A percentile compares a stretch with the other conserved stretches of the same genome.
Conservation (phyloP, 1,140 invertebrate genomes). For the Drosophila elegans region DNA sequence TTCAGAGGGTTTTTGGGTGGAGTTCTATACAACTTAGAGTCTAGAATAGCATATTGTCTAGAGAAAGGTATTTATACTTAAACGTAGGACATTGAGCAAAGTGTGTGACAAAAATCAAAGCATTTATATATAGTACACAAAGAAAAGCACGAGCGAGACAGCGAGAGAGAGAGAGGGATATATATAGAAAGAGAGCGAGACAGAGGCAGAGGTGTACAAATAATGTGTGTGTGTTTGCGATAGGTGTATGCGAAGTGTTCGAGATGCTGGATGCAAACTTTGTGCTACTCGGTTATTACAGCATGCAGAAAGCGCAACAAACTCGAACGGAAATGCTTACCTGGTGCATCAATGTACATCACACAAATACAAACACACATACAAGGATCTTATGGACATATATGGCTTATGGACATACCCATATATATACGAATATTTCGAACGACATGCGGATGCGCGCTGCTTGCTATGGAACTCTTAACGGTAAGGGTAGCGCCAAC, state of each 20-base stretch:
- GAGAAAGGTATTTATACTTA: constrained; percentile 51
- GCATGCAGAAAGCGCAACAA: constrained; percentile 29
- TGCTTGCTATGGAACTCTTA: constrained; percentile 64
- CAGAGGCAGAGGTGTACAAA: constrained; percentile 29
- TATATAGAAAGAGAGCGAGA: not conserved
- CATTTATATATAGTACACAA: constrained; percentile 9
- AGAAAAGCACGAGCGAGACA: constrained; percentile 35
- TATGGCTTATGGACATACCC: constrained; percentile 22
- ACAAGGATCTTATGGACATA: constrained; percentile 23
- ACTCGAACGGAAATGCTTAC: constrained; percentile 46
- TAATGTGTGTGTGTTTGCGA: constrained; percentile 21
- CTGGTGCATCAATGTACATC: constrained; percentile 46
- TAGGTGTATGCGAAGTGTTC: constrained; percentile 42
- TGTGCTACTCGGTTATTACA: constrained; percentile 12
- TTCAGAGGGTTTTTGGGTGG: constrained; percentile 31
- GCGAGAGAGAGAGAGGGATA: constrained; percentile 11
- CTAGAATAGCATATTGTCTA: constrained; percentile 56
- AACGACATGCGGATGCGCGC: constrained; percentile 74
- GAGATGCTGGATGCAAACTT: constrained; percentile 38
- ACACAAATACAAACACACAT: constrained; percentile 28
- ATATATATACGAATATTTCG: constrained; percentile 18
- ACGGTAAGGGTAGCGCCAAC: constrained; percentile 24
- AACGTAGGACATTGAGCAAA: constrained; percentile 34
- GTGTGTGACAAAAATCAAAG: constrained; percentile 34
- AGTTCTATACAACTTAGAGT: constrained; percentile 67